These are phyloP conservation scores for Cryptoblepharus egeriae DNA, from an alignment of 2,797 vertebrate genomes.

Conservation along the genomic window DNA sequence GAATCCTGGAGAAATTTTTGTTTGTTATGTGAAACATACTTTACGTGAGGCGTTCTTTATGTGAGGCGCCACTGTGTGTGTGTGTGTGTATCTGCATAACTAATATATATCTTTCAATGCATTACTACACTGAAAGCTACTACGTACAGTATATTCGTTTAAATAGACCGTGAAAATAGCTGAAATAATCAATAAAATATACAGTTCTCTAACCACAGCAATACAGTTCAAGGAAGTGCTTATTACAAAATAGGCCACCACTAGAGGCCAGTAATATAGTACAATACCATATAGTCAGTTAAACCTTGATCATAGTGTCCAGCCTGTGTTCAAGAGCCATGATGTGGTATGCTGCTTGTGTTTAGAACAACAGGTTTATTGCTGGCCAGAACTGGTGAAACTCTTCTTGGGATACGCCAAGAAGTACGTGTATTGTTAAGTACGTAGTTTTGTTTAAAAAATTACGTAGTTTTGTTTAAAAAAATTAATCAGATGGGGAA, in stretches of 20 bases:
- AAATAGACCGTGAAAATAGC: too few relatives aligned
- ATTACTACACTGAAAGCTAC: too few relatives aligned
- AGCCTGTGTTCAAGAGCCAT: neutral
- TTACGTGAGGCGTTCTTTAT: too few relatives aligned
- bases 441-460: neutral
- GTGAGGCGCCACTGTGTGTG: too few relatives aligned
- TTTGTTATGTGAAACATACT: too few relatives aligned
- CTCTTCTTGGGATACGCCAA: neutral
- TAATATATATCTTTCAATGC: too few relatives aligned
- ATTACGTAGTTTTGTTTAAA: neutral
- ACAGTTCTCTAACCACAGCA: neutral
- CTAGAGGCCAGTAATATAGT: slow-evolving; percentile 7
- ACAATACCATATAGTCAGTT: neutral
- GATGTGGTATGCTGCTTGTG: neutral
- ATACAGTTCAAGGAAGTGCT: too few relatives aligned
- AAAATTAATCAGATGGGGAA: neutral
- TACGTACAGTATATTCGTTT: too few relatives aligned
- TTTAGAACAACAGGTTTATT: neutral
- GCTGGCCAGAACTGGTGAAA: neutral
- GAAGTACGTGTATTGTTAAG: neutral
- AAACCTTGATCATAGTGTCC: neutral
- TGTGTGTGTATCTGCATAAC: too few relatives aligned
- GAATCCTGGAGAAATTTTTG: too few relatives aligned
- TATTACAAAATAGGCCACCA: slow-evolving; percentile 13
- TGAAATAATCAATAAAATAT: too few relatives aligned